Evolutionary conservation across 2,888 invertebrate genomes (phyloP).

Genomic region (Athalia cordata): DNA sequence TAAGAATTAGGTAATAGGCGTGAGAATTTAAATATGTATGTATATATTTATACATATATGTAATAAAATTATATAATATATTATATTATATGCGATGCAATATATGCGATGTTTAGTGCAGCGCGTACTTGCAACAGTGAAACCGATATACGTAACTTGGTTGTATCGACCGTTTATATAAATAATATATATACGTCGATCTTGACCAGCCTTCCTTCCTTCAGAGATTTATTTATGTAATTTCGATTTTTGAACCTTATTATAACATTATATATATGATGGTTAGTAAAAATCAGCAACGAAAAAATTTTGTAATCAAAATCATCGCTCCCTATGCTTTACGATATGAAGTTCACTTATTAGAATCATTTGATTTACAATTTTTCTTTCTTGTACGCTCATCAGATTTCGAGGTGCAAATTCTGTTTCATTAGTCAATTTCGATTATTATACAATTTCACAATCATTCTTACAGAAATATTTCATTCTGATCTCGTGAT

Average conservation of each 20-base stretch:
- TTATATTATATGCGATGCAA: not conserved
- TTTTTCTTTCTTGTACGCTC: too few relatives aligned
- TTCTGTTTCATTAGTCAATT: too few relatives aligned
- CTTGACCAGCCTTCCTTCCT: slow-evolving; percentile 69
- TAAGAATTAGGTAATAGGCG: slow-evolving; percentile 47
- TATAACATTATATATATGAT: slow-evolving; percentile 1
- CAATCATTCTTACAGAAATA: too few relatives aligned
- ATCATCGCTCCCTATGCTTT: slow-evolving; percentile 62
- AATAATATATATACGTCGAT: slow-evolving; percentile 40
- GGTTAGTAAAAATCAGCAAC: slow-evolving; percentile 56
- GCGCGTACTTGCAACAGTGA: slow-evolving; percentile 44
- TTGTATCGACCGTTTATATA: slow-evolving; percentile 56
- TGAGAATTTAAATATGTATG: not conserved
- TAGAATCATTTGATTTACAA: too few relatives aligned
- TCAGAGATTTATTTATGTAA: slow-evolving; percentile 71
- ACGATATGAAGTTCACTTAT: not conserved
- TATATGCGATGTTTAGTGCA: not conserved
- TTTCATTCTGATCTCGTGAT: too few relatives aligned
- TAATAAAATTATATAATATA: slow-evolving; percentile 3
- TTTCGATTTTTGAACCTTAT: slow-evolving; percentile 49
- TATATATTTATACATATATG: slow-evolving; percentile 7
- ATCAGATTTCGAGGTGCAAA: too few relatives aligned
- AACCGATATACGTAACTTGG: slow-evolving; percentile 72
- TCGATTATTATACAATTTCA: too few relatives aligned
- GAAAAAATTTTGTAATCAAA: slow-evolving; percentile 56